Evolutionary conservation across 2,113 vertebrate species (phyloP), one percentile per base, ranked within the genome.

Genomic region (Trichechus manatus): DNA sequence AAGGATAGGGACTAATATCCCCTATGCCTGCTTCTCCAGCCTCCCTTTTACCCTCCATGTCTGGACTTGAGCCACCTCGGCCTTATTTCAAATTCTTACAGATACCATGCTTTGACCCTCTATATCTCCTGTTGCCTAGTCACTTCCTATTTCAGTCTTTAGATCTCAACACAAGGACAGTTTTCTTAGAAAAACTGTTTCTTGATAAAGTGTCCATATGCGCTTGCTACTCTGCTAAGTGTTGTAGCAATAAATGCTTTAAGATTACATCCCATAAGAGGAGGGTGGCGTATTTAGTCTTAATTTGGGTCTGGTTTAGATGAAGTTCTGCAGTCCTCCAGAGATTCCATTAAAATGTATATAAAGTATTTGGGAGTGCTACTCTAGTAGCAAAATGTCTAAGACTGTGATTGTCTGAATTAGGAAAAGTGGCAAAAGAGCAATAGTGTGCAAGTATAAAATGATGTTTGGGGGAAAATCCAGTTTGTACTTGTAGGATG

Each of bases 221-320:
- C 59, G 20, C 33, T 80, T 79, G 85, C 13, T 56, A 5, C 44
- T 72, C 0, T 79, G 77, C 27, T 74, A 13, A 89, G 53, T 66
- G n/a, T 33, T 84, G 22, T 17, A n/a, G 39, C 53, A 75, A 9
- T 78, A 74, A 77, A 36, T 83, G 13, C 53, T 47, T 64, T 42
- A 87, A 89, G n/a, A 42, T 50, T 77, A 14, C 15, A 50, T 93
- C 64, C 61, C 36, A 1, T 63, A 70, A 64, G 81, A 89, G 10
- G 23, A 83, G 81, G 25, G 39, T 47, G 5, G 70, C 20, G 23
- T 39, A 25, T 79, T 91, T 47, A 66, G 25, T 91, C 79, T 91
- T 95, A 36, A 72, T 91, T 88, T 92, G 78, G 36, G 29, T 84
- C 66, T 81, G 59, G 42, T 95, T 95, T 93, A 95, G 82, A 70